A percentile compares a stretch with the other conserved stretches of the same genome.
Evolutionary conservation across 2,113 vertebrate genomes (phyloP).

Genomic region (Fulica atra): DNA sequence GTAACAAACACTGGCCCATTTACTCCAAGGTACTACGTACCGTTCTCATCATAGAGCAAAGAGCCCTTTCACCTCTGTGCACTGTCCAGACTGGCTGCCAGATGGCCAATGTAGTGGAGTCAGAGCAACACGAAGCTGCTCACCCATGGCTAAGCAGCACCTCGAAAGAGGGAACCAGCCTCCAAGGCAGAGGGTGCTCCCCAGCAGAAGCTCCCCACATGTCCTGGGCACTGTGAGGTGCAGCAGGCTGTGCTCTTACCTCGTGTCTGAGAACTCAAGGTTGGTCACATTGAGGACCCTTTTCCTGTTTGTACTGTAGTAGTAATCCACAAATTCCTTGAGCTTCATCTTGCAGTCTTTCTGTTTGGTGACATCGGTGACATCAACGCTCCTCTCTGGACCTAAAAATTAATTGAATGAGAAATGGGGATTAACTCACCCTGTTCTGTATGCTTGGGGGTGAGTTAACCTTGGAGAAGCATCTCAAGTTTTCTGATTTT

Average conservation of each 20-base stretch:
- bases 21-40: neutral
- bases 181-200: neutral
- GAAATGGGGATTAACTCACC: neutral
- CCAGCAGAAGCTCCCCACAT: rapidly evolving
- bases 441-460: neutral
- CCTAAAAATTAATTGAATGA: conserved; percentile 66
- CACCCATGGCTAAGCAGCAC: neutral
- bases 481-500: neutral
- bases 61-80: neutral
- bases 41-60: neutral
- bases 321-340: conserved; percentile 98
- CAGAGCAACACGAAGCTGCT: neutral
- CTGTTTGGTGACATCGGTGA: conserved; percentile 96
- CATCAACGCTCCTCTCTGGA: conserved; percentile 90
- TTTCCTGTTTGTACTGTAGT: conserved; percentile 97
- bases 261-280: conserved; percentile 93
- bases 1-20: too few species aligned
- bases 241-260: conserved; percentile 69
- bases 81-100: neutral
- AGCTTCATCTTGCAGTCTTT: conserved; percentile 96
- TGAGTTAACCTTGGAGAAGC: neutral
- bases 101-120: neutral
- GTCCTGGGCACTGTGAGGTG: rapidly evolving
- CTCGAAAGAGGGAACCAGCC: neutral
- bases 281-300: conserved; percentile 94